Conservation (phyloP, 2,888 invertebrate genomes). For the Zonitis immaculata region DNA sequence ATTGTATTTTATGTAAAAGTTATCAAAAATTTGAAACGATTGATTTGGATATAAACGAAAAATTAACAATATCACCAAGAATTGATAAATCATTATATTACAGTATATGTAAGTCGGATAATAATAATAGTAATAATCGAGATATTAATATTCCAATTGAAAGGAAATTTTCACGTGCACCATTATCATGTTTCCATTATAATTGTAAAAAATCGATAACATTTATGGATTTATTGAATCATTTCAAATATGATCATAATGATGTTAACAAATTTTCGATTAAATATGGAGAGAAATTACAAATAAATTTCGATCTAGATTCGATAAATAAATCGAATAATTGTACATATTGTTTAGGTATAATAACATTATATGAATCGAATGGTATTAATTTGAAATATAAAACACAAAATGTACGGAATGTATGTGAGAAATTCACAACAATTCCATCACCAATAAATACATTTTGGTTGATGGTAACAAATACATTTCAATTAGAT, state of each 20-base stretch:
- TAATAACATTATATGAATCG: constrained; percentile 38
- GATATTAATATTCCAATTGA: constrained; percentile 14
- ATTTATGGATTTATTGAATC: constrained; percentile 38
- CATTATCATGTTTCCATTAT: constrained; percentile 40
- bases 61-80: background rate
- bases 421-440: constrained; percentile 34
- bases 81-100: background rate
- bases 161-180: constrained; percentile 9
- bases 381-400: constrained; percentile 31
- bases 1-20: background rate
- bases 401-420: constrained; percentile 30
- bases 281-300: constrained; percentile 35
- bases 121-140: constrained; percentile 1
- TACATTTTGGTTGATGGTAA: constrained; percentile 46
- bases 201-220: constrained; percentile 42
- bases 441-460: constrained; percentile 35
- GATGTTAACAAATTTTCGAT: constrained; percentile 32
- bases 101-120: background rate
- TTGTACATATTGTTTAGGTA: constrained; percentile 35
- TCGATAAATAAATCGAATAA: constrained; percentile 19
- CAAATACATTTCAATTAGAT: constrained; percentile 33
- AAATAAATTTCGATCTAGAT: constrained; percentile 35
- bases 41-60: background rate
- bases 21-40: background rate
- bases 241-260: constrained; percentile 44